Percentiles rank a stretch among this genome's conserved stretches.
phyloP scores from a whole-genome alignment of 2,797 vertebrate species.

The Galago senegalensis region DNA sequence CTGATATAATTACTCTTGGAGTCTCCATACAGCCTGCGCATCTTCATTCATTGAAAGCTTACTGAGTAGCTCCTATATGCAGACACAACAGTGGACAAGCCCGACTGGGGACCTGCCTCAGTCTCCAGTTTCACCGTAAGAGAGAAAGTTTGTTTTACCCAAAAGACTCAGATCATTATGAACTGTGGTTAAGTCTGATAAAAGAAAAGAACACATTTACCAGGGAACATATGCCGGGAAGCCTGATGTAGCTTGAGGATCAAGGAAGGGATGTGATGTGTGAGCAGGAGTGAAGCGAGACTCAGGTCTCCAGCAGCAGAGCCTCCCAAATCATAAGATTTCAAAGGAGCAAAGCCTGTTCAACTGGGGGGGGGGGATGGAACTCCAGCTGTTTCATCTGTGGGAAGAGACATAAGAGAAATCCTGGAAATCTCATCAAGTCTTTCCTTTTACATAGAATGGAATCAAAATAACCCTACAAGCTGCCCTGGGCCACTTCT shows the following conservation, averaged over 20 bases:
- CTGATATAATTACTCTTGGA: background rate
- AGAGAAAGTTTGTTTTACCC: background rate
- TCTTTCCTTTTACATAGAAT: conserved; percentile 1
- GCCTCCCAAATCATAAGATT: background rate
- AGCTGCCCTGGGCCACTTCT: background rate
- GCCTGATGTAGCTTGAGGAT: background rate
- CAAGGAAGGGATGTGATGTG: background rate
- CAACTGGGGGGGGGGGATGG: background rate
- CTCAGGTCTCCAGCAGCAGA: no score
- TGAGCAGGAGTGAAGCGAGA: background rate
- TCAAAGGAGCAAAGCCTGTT: background rate
- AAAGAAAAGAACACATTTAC: conserved; percentile 2
- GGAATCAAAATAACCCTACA: background rate
- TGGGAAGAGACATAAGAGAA: background rate
- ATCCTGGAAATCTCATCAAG: background rate
- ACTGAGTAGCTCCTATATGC: fast-evolving
- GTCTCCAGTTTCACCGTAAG: background rate
- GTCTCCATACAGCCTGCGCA: background rate
- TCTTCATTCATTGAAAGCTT: background rate
- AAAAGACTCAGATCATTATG: background rate
- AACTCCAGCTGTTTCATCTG: background rate
- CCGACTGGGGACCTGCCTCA: background rate
- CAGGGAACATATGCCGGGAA: background rate
- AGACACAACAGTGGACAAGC: background rate
- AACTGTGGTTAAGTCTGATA: background rate